Percentiles rank a stretch among this genome's conserved stretches.
Conservation (phyloP, 64 coral and sea anemone genomes). For the Montipora sp. region DNA sequence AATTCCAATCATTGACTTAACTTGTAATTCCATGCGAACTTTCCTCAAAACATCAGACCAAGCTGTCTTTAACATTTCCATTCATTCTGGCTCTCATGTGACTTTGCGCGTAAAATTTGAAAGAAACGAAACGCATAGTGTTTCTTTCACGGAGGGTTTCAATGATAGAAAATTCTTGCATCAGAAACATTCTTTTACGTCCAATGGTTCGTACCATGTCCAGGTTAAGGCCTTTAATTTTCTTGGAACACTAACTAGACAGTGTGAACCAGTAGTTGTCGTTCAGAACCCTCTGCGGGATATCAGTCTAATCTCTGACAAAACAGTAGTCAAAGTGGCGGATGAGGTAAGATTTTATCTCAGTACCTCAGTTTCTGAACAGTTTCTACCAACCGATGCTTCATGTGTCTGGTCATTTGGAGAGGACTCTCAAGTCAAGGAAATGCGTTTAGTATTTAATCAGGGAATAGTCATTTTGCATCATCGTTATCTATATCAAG, state of each 20-base stretch:
- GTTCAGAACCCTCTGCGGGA: conserved; percentile 35
- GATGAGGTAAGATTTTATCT: neutral
- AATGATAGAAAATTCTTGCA: neutral
- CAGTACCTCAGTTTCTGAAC: neutral
- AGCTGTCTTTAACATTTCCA: conserved; percentile 4
- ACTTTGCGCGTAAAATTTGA: neutral
- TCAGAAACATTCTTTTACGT: neutral
- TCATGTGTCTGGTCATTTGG: conserved; percentile 11
- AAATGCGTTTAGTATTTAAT: neutral
- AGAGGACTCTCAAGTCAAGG: neutral
- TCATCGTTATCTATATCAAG: conserved; percentile 4
- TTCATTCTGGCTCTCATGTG: conserved; percentile 15
- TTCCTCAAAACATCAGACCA: neutral
- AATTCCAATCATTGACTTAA: conserved; percentile 42
- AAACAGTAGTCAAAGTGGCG: neutral
- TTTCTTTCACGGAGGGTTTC: neutral
- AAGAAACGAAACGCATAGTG: neutral
- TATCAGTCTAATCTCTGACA: neutral
- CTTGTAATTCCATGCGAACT: neutral
- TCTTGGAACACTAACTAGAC: neutral
- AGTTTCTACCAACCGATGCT: neutral
- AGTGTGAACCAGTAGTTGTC: neutral
- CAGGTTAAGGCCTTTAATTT: neutral
- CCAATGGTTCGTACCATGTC: neutral
- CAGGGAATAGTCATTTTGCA: neutral